These are phyloP conservation scores for Tupiocoris notatus DNA, from an alignment of 2,888 invertebrate genomes.

Conservation along the genomic window DNA sequence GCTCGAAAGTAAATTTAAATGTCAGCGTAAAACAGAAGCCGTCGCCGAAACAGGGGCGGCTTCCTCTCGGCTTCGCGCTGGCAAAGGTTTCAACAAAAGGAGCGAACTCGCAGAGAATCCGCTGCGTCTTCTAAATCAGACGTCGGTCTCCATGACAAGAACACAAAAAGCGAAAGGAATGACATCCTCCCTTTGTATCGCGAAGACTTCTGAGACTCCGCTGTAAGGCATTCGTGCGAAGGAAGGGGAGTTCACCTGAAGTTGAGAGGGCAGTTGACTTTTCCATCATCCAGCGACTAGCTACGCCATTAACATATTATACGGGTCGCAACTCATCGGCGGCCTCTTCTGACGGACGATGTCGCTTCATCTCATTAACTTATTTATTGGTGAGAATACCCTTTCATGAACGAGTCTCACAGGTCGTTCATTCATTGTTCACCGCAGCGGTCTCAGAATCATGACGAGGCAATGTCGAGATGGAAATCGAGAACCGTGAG, in stretches of 20 bases:
- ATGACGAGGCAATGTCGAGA: too few species aligned
- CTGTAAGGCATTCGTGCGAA: too few species aligned
- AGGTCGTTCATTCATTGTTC: constrained; percentile 15
- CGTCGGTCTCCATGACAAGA: constrained; percentile 40
- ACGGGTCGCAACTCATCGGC: too few species aligned
- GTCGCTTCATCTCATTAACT: constrained; percentile 34
- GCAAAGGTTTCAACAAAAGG: constrained; percentile 31
- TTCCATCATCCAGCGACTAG: constrained; percentile 26
- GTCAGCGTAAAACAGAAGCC: constrained; percentile 18
- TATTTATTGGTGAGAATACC: constrained; percentile 19
- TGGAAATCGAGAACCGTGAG: too few species aligned
- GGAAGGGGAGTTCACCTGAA: not conserved
- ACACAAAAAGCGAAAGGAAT: constrained; percentile 37
- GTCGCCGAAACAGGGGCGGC: constrained; percentile 18
- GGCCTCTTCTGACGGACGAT: constrained; percentile 32
- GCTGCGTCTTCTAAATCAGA: constrained; percentile 39
- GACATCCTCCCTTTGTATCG: constrained; percentile 38
- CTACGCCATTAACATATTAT: constrained; percentile 25
- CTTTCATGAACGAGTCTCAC: not conserved
- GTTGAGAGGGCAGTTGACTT: constrained; percentile 9
- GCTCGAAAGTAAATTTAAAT: constrained; percentile 31
- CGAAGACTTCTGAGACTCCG: constrained; percentile 16
- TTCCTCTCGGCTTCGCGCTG: not conserved
- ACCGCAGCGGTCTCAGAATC: too few species aligned
- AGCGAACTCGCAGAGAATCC: constrained; percentile 20